These are phyloP conservation scores for Ophiodon elongatus DNA, from an alignment of 2,113 vertebrate species.

Conservation along the genomic window DNA sequence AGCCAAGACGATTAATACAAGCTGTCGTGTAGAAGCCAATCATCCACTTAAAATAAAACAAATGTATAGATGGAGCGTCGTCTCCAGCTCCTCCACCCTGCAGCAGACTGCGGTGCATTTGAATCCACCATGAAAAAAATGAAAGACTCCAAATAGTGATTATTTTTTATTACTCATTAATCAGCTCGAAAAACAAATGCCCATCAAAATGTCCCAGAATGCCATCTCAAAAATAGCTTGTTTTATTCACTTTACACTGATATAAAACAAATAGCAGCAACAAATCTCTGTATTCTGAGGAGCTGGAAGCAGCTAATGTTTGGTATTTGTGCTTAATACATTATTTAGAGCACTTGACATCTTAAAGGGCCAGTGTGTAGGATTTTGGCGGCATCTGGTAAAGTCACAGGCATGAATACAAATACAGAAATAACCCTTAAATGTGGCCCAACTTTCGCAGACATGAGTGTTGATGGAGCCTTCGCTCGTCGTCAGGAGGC, in stretches of 20 bases:
- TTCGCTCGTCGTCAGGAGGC: neutral
- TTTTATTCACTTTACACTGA: neutral
- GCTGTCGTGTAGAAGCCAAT: neutral
- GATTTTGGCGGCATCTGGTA: too few species aligned
- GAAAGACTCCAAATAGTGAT: neutral
- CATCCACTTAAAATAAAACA: neutral
- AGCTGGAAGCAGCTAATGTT: neutral
- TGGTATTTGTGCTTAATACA: neutral
- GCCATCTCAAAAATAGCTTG: neutral
- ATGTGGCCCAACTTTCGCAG: neutral
- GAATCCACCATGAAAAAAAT: neutral
- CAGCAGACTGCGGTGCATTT: conserved; percentile 16
- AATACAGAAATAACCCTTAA: neutral
- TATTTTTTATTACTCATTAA: neutral
- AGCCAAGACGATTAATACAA: neutral
- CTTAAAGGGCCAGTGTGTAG: too few species aligned
- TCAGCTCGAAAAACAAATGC: neutral
- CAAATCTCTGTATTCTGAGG: neutral
- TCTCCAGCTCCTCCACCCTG: neutral
- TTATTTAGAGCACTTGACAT: neutral
- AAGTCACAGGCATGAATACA: neutral
- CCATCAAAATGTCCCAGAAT: neutral
- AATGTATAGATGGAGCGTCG: neutral
- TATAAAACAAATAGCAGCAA: neutral
- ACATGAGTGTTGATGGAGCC: neutral